Evolutionary conservation across 2,888 invertebrate genomes (phyloP), one percentile per base, ranked within the genome.

Genomic region (Deroplatys truncata): DNA sequence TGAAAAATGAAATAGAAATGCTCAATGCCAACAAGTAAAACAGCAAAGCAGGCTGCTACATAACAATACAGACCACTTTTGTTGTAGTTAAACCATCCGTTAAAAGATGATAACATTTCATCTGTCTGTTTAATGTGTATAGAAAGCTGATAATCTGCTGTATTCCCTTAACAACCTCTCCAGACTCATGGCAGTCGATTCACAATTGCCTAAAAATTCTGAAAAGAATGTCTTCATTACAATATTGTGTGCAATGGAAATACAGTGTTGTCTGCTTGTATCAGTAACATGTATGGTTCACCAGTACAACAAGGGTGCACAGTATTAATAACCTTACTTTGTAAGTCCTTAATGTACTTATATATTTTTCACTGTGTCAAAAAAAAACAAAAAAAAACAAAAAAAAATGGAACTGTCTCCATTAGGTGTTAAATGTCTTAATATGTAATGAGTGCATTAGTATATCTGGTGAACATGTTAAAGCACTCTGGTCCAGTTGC

Each of bases 21-120:
- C 89, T 89, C 90, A 88, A 89, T 89, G 89, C 88, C 89, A 89
- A 90, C 86, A 88, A 85, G 85, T 31, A 28, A 82, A 28, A 88
- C 86, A 89, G 86, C 88, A 89, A 82, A 28, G 85, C 88, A 43
- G 43, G 84, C 49, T 88, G 72, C 82, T 84, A 49, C 88, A 85
- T 82, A 43, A 43, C 83, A 72, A 25, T 82, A 82, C 86, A 86
- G 82, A 29, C 56, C 5, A 87, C 82, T 87, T 87, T 82, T 87
- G 87, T 87, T 87, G 82, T 82, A 87, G 87, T 82, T 31, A 35
- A 87, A 83, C 83, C 28, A 72, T 16, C 83, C 16, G 84, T 83
- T 15, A 84, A 43, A 84, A 49, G 88, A 83, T 84, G 28, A 49
- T 49, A 85, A 28, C 20, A 88, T 88, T 88, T 88, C 43, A 84